phyloP scores from a whole-genome alignment of 2,113 vertebrate species.

The Psittacula cyanocephala region DNA sequence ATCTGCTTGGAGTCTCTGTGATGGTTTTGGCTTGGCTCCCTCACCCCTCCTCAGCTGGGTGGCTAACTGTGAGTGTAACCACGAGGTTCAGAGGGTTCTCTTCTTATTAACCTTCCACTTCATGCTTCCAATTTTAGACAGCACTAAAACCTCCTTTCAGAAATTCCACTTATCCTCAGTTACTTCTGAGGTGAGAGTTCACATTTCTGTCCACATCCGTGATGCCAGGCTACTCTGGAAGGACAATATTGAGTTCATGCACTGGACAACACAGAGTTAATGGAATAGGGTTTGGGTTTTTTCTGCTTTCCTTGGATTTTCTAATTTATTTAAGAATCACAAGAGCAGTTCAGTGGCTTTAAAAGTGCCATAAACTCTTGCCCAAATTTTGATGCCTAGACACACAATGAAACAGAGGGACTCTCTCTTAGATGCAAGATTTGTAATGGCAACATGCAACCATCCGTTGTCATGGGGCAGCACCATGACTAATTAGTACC shows the following conservation, averaged over 20 bases:
- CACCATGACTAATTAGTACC: background rate
- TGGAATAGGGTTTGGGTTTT: background rate
- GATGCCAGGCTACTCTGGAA: background rate
- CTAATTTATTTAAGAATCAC: background rate
- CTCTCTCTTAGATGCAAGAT: background rate
- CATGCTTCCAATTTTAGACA: constrained; percentile 34
- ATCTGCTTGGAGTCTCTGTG: constrained; percentile 42
- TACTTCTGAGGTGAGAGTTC: background rate
- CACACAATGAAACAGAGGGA: background rate
- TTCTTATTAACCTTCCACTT: constrained; percentile 37
- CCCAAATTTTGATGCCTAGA: background rate
- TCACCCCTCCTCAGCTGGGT: constrained; percentile 23
- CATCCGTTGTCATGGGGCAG: accelerated
- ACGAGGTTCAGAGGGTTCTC: background rate
- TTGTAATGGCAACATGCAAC: accelerated
- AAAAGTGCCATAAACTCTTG: background rate
- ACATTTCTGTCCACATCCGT: background rate
- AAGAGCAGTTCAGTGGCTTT: background rate
- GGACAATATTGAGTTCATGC: background rate
- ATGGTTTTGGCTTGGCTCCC: constrained; percentile 60
- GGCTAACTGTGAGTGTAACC: constrained; percentile 26
- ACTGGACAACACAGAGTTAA: background rate
- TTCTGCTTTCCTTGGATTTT: background rate
- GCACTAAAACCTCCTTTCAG: background rate
- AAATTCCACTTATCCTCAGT: background rate